Conservation (phyloP, 2,888 invertebrate genomes). For the Tipula helvola region DNA sequence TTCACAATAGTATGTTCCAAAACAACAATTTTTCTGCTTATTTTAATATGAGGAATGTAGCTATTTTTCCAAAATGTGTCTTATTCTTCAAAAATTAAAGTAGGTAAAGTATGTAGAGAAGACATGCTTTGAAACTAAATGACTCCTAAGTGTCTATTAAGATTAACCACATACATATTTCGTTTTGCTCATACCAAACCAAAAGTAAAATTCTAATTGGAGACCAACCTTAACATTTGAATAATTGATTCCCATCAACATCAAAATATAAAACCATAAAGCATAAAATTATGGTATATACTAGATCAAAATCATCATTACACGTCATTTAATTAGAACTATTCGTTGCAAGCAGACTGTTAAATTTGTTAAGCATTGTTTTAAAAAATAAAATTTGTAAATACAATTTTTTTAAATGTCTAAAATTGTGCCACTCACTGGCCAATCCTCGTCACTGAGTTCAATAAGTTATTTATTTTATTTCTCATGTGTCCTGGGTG, state of each 20-base stretch:
- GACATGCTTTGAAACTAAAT: too few relatives aligned
- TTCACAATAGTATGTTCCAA: too few relatives aligned
- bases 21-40: too few relatives aligned
- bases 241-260: background rate
- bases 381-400: background rate
- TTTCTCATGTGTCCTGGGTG: slow-evolving; percentile 29
- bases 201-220: background rate
- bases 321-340: background rate
- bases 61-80: too few relatives aligned
- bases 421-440: background rate
- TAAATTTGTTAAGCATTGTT: background rate
- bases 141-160: background rate
- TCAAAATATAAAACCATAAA: background rate
- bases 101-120: too few relatives aligned
- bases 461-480: slow-evolving; percentile 27
- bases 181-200: background rate
- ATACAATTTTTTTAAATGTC: background rate
- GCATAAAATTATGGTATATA: background rate
- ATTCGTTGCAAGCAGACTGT: background rate
- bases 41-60: too few relatives aligned
- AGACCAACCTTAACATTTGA: background rate
- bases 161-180: background rate
- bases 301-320: background rate
- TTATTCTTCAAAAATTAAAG: too few relatives aligned
- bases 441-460: background rate